These are phyloP conservation scores for Orchestia grillus DNA, from an alignment of 1,140 invertebrate species.

Conservation along the genomic window DNA sequence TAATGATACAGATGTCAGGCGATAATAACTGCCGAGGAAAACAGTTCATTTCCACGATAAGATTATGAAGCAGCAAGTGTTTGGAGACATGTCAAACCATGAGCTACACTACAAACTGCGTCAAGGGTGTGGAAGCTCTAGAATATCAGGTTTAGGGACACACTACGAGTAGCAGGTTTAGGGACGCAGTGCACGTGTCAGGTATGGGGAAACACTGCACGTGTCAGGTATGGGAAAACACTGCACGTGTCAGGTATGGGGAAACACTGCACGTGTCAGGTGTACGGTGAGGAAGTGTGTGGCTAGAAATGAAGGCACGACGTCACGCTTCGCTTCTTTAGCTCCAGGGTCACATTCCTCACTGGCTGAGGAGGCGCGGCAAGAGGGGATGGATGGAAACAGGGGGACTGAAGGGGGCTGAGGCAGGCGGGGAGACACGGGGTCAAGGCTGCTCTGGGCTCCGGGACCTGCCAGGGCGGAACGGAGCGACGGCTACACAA, in stretches of 20 bases:
- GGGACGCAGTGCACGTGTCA: too few species aligned
- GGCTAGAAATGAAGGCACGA: not conserved
- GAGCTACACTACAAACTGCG: too few species aligned
- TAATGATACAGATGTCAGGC: too few species aligned
- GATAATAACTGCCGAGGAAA: too few species aligned
- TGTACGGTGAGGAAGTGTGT: not conserved
- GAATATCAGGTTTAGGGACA: too few species aligned
- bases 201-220: not conserved
- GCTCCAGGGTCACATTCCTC: constrained; percentile 48
- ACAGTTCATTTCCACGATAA: too few species aligned
- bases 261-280: not conserved
- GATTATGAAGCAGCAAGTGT: too few species aligned
- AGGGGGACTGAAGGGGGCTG: not conserved
- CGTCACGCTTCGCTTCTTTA: constrained; percentile 15
- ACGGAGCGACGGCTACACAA: not conserved
- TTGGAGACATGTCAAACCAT: too few species aligned
- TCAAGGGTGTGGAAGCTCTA: too few species aligned
- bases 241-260: not conserved
- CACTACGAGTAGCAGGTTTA: too few species aligned
- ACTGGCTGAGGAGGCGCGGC: constrained; percentile 4
- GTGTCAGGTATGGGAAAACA: not conserved
- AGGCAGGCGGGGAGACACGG: not conserved
- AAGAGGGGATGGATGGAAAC: not conserved
- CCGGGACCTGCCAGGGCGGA: not conserved
- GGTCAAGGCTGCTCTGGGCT: constrained; percentile 30